Evolutionary conservation across 2,113 vertebrate genomes (phyloP).

Genomic region (Thalassarche chlororhynchos): DNA sequence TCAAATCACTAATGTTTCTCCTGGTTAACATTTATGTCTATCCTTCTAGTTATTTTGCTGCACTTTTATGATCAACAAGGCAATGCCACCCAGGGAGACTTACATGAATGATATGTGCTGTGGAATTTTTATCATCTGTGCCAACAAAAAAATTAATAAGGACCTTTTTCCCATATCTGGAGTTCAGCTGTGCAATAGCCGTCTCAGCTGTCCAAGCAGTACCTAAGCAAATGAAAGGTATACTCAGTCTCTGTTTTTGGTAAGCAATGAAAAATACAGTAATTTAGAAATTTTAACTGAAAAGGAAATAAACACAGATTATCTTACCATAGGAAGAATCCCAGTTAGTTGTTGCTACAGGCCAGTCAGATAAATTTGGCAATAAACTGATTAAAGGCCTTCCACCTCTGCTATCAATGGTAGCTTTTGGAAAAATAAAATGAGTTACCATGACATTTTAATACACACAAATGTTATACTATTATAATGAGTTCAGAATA

Average conservation of each 20-base stretch:
- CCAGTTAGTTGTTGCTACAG: conserved; percentile 87
- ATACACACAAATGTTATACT: background rate
- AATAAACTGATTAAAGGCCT: conserved; percentile 83
- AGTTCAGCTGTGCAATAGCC: conserved; percentile 84
- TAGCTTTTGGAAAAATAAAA: conserved; percentile 73
- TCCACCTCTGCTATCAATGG: conserved; percentile 87
- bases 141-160: conserved; percentile 91
- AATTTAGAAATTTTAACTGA: background rate
- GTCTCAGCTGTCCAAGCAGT: conserved; percentile 84
- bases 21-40: background rate
- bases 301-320: background rate
- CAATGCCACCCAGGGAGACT: conserved; percentile 61
- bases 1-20: background rate
- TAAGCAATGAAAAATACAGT: background rate
- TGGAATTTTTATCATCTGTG: conserved; percentile 91
- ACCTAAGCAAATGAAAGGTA: conserved; percentile 72
- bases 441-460: background rate
- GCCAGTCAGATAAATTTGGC: conserved; percentile 87
- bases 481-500: background rate
- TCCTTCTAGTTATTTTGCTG: background rate
- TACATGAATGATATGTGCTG: conserved; percentile 91
- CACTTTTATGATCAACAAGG: background rate
- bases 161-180: conserved; percentile 88
- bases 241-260: background rate
- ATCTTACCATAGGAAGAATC: conserved; percentile 79